These are phyloP conservation scores for Rhodinocichla rosea DNA, from an alignment of 2,113 vertebrate genomes.

Conservation along the genomic window DNA sequence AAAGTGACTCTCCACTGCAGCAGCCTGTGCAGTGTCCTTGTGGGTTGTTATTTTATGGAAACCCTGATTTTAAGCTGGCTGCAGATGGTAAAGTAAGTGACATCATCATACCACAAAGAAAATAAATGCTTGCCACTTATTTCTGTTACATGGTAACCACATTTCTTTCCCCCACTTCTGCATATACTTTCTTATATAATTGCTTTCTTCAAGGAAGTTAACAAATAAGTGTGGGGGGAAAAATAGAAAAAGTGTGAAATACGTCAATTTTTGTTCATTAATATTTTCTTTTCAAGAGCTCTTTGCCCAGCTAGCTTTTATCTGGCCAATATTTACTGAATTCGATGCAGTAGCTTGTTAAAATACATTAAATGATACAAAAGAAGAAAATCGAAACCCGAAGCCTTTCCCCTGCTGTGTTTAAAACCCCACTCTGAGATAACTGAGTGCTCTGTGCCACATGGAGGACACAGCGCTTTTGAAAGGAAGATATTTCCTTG, in stretches of 20 bases:
- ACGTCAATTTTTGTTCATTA: neutral
- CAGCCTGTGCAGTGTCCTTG: neutral
- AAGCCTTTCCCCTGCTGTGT: neutral
- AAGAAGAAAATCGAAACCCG: rapidly evolving
- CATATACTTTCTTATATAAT: neutral
- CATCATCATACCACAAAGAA: neutral
- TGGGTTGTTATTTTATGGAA: neutral
- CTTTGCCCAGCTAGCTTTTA: neutral
- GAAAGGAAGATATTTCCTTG: neutral
- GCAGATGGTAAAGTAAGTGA: neutral
- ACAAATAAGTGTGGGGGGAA: neutral
- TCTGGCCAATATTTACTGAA: neutral
- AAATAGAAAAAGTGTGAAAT: neutral
- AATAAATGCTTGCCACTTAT: neutral
- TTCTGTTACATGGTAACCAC: neutral
- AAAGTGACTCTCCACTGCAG: neutral
- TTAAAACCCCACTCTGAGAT: neutral
- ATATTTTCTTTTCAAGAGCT: neutral
- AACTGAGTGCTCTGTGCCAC: neutral
- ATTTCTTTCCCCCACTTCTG: neutral
- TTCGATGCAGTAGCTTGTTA: neutral
- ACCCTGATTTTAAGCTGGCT: neutral
- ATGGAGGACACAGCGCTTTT: neutral
- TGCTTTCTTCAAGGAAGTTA: neutral
- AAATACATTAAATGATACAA: neutral